Conservation (phyloP, 2,888 invertebrate genomes). For the Rhingia campestris region DNA sequence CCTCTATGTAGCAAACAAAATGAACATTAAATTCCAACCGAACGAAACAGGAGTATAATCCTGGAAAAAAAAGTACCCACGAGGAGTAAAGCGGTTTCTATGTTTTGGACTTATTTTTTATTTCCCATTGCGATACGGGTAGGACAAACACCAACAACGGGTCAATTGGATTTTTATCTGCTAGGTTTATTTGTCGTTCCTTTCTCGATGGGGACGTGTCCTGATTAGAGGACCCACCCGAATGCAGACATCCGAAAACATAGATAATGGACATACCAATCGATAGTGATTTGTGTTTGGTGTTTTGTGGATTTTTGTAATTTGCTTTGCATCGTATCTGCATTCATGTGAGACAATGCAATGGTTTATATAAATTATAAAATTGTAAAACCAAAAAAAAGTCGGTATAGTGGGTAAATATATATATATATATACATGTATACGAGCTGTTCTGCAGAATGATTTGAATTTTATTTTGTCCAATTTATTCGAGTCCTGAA, state of each 20-base stretch:
- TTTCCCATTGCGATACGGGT: not conserved
- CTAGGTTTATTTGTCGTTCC: conserved; percentile 65
- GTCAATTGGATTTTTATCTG: conserved; percentile 72
- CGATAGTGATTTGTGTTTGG: conserved; percentile 68
- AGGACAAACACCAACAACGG: conserved; percentile 53
- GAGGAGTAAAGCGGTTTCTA: conserved; percentile 15
- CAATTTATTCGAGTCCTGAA: not conserved
- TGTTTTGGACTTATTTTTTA: not conserved
- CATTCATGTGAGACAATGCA: not conserved
- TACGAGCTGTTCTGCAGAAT: too few species aligned
- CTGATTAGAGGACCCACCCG: conserved; percentile 65
- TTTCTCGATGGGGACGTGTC: conserved; percentile 59
- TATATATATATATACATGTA: too few species aligned
- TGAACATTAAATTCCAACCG: conserved; percentile 57
- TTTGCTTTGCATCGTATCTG: conserved; percentile 62
- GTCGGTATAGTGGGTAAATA: not conserved
- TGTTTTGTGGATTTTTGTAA: conserved; percentile 63
- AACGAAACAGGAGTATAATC: conserved; percentile 42
- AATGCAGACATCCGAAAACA: conserved; percentile 51
- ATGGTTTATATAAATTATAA: not conserved
- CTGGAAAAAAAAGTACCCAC: conserved; percentile 18
- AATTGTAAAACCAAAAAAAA: not conserved
- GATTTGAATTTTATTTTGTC: not conserved
- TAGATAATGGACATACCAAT: conserved; percentile 57
- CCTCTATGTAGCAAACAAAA: conserved; percentile 53